Evolutionary conservation across 2,113 vertebrate genomes (phyloP), one percentile per base, ranked within the genome.

Genomic region (Microcebus griseorufus): DNA sequence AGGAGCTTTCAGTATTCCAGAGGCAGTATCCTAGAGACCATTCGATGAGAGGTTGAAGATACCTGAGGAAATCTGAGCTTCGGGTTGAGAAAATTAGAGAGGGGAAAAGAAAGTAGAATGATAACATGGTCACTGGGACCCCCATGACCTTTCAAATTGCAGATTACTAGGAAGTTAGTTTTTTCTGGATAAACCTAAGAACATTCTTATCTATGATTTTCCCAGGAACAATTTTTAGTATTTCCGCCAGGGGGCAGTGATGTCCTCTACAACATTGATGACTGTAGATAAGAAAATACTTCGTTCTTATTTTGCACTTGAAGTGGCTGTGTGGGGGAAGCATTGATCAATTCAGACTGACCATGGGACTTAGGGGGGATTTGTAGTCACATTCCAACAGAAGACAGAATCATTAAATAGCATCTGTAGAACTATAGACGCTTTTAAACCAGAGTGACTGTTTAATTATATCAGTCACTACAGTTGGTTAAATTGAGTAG

Each of bases 171-270:
- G 14, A 29, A n/a, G n/a, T 79, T 82, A 14, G 11, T 32, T 48
- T 65, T 89, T 62, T 70, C 58, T 37, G n/a, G 17, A n/a, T 83
- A 53, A 84, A 6, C 58, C n/a, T 22, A 18, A 58, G 69, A 60
- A 86, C 3, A 2, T 22, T 25, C 6, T 53, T 51, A 45, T 6
- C 39, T 70, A 45, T 2, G 88, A 58, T 45, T 75, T 93, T 94
- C 18, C 91, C 42, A 39, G 79, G 45, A 92, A 79, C 75, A 48
- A 7, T 69, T 91, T 75, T 85, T 72, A 84, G 32, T n/a, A 39
- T 64, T 87, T 92, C 90, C 97, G 96, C 90, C 34, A 97, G 97
- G 53, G 96, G 97, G 96, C 97, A 96, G 64, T 86, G 39, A 67
- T 70, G 64, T 76, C 45, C 64, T 79, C 89, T 84, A 27, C 8